Base-by-base conservation (phyloP, 1,140 invertebrate genomes). In the Rhopalosiphum maidis region DNA sequence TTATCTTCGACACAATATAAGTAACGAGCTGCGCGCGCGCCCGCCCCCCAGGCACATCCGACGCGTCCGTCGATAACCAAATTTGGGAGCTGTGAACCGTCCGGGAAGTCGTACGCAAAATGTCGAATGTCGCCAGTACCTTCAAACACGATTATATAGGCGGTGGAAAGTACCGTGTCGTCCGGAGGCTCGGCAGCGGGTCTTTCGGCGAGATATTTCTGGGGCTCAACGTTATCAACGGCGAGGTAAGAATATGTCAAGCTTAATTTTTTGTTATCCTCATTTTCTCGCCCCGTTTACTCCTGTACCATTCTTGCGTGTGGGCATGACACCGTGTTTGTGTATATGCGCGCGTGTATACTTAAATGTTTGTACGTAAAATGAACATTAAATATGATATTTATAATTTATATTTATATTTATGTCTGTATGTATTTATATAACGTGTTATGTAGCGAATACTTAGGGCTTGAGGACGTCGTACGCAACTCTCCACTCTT, bases 191-290 rank as follows among this genome's bases (percentile, higher is more conserved):
- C 95, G 99, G 98, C 95, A 99, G 98, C 95, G 99, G 99, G 94
- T 99, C 99, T 8, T 99, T 99, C 96, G 99, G 99, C 95, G 99
- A 99, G 96, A 99, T 99, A 95, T 99, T 99, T 96, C 96, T 99
- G 94, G 99, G 98, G 94, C 99, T 99, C 95, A 99, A 99, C 96
- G 97, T 99, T 95, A 96, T 97, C 95, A 99, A 98, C 97, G 99
- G 99, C 95, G 99, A 99, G 97, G 97, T 98, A 96, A 96, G 95
- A 95, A 11, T 51, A 18, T 11, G 15, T 23, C 51, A 35, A 51
- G 4, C 15, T 77, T 85, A 43, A 43, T 51, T 43, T 83, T 35
- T n/a, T 48, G 18, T 48, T n/a, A 46, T 35, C 18, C n/a, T 88
- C 43, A 30, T 41, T 25, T 41, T 86, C 25, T 51, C 11, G 60